Evolutionary conservation across 2,888 invertebrate genomes (phyloP).

Genomic region (Drymonia ruficornis): DNA sequence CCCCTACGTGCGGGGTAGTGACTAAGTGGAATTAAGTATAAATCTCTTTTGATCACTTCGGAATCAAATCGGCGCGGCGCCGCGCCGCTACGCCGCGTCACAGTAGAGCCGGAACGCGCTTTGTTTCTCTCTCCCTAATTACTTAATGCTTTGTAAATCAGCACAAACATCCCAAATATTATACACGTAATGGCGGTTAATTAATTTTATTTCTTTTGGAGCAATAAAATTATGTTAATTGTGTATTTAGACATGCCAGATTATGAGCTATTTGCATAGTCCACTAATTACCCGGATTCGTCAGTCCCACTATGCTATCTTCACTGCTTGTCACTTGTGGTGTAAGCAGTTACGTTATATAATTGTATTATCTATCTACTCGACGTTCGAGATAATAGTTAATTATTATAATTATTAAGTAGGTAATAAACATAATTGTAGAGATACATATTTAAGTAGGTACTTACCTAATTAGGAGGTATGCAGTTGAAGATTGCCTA

Average conservation of each 20-base stretch:
- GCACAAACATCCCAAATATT: slow-evolving; percentile 18
- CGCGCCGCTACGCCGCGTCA: background rate
- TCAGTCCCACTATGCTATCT: slow-evolving; percentile 20
- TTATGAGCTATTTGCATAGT: slow-evolving; percentile 32
- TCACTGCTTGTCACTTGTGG: slow-evolving; percentile 37
- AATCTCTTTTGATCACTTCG: too few species aligned
- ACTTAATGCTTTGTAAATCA: slow-evolving; percentile 7
- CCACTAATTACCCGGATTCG: slow-evolving; percentile 35
- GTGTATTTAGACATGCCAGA: slow-evolving; percentile 10
- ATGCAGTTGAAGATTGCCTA: background rate
- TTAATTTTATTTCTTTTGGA: slow-evolving; percentile 16
- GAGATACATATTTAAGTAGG: slow-evolving; percentile 1
- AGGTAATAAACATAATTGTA: slow-evolving; percentile 2
- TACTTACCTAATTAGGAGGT: background rate
- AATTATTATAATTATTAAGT: background rate
- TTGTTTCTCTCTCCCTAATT: slow-evolving; percentile 20
- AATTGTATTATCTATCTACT: slow-evolving; percentile 4
- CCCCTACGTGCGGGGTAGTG: too few species aligned
- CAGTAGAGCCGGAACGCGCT: slow-evolving; percentile 14
- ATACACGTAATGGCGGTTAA: slow-evolving; percentile 14
- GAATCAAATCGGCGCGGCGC: too few species aligned
- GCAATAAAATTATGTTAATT: slow-evolving; percentile 32
- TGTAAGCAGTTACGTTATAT: slow-evolving; percentile 8
- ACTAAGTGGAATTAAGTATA: too few species aligned
- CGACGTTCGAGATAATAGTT: slow-evolving; percentile 11